These are phyloP conservation scores for Ennomos erosarius DNA, from an alignment of 2,888 invertebrate species.

Conservation along the genomic window DNA sequence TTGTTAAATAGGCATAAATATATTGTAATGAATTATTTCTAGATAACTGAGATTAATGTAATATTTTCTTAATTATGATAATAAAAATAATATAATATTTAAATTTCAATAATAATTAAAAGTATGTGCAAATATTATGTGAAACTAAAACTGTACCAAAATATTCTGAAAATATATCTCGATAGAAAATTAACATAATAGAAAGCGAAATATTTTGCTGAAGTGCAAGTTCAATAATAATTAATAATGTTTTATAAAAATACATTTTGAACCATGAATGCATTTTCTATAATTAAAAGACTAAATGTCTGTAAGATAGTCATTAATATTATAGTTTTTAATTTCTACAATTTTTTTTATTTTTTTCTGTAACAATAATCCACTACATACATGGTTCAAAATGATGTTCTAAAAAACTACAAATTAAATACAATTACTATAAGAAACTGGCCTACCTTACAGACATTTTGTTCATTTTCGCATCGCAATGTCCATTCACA, in stretches of 20 bases:
- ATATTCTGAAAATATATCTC: no score
- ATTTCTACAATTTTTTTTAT: neutral
- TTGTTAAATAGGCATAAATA: no score
- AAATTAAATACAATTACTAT: slow-evolving; percentile 44
- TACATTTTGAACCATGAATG: slow-evolving; percentile 78
- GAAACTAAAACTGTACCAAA: no score
- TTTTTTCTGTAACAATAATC: slow-evolving; percentile 17
- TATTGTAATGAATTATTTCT: no score
- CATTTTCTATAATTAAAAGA: slow-evolving; percentile 40
- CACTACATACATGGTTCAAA: slow-evolving; percentile 79
- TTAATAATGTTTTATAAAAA: neutral
- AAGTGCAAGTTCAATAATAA: neutral
- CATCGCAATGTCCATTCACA: slow-evolving; percentile 79
- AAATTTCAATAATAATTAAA: no score
- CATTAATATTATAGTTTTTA: slow-evolving; percentile 4
- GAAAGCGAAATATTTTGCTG: no score
- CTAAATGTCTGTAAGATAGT: slow-evolving; percentile 82
- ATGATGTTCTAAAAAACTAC: slow-evolving; percentile 36
- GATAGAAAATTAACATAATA: no score
- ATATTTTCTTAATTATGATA: no score
- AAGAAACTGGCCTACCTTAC: slow-evolving; percentile 81
- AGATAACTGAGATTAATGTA: no score
- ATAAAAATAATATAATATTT: no score
- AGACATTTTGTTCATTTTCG: slow-evolving; percentile 69
- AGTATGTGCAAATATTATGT: no score